These are phyloP conservation scores for Sipha flava DNA, from an alignment of 1,140 invertebrate genomes.

Conservation along the genomic window DNA sequence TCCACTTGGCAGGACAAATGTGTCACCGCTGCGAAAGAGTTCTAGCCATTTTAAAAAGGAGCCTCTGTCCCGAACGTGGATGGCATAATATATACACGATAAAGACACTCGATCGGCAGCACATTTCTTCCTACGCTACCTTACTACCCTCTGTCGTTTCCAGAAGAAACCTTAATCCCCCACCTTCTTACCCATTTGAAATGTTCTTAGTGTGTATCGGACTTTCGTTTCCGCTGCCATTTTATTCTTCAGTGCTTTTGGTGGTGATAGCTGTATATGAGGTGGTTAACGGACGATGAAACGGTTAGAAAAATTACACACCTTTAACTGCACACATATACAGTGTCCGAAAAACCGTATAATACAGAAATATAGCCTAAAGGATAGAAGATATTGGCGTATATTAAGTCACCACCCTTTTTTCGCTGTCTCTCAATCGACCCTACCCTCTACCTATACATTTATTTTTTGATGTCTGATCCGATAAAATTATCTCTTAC, in stretches of 20 bases:
- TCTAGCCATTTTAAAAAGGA: constrained; percentile 14
- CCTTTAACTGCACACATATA: constrained; percentile 14
- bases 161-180: neutral
- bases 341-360: constrained; percentile 7
- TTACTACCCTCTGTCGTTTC: neutral
- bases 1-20: constrained; percentile 28
- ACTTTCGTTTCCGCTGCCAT: neutral
- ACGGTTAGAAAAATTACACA: constrained; percentile 22
- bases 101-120: constrained; percentile 27
- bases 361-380: neutral
- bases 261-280: too few relatives aligned
- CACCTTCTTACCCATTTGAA: neutral
- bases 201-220: neutral
- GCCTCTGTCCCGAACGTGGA: constrained; percentile 20
- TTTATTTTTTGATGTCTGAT: neutral
- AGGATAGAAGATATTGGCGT: neutral
- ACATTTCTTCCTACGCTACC: neutral
- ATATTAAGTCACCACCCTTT: neutral
- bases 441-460: neutral
- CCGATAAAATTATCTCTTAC: neutral
- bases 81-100: constrained; percentile 30
- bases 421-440: neutral
- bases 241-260: neutral
- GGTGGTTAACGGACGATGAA: neutral
- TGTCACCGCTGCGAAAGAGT: constrained; percentile 27